Conservation (phyloP, 2,888 invertebrate genomes). For the Chrysotoxum bicinctum region DNA sequence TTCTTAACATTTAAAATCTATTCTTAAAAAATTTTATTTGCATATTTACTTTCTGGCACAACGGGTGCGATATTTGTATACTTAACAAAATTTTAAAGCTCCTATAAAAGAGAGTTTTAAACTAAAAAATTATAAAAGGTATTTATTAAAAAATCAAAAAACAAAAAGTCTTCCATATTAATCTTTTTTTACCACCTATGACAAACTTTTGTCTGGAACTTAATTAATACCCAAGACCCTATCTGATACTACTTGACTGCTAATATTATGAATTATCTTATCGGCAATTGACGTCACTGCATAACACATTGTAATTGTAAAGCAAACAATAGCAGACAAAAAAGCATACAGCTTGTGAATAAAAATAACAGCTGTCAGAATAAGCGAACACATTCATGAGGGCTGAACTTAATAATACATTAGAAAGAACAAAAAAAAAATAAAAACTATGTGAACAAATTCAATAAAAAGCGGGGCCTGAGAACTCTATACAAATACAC, state of each 20-base stretch:
- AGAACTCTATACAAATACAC: conserved; percentile 28
- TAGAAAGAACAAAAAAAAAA: not conserved
- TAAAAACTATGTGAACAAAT: conserved; percentile 12
- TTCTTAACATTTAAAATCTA: too few relatives aligned
- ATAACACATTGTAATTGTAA: conserved; percentile 14
- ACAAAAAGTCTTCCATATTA: not conserved
- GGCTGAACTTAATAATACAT: conserved; percentile 6
- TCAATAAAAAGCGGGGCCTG: conserved; percentile 28
- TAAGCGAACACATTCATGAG: conserved; percentile 21
- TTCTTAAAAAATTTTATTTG: too few relatives aligned
- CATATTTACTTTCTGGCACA: too few relatives aligned
- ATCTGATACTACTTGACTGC: conserved; percentile 13
- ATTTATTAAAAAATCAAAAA: not conserved
- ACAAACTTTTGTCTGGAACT: not conserved
- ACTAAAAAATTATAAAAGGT: not conserved
- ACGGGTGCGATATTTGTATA: too few relatives aligned
- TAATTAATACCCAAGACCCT: conserved; percentile 8
- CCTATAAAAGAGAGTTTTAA: too few relatives aligned
- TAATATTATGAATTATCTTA: conserved; percentile 27
- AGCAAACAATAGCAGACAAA: conserved; percentile 23
- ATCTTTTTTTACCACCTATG: not conserved
- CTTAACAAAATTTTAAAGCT: too few relatives aligned
- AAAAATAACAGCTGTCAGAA: conserved; percentile 38
- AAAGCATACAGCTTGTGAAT: conserved; percentile 10
- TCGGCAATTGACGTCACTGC: conserved; percentile 24